A percentile compares a stretch with the other conserved stretches of the same genome.
These are phyloP conservation scores for Macropodus opercularis DNA, from an alignment of 2,797 vertebrate genomes.

Conservation along the genomic window DNA sequence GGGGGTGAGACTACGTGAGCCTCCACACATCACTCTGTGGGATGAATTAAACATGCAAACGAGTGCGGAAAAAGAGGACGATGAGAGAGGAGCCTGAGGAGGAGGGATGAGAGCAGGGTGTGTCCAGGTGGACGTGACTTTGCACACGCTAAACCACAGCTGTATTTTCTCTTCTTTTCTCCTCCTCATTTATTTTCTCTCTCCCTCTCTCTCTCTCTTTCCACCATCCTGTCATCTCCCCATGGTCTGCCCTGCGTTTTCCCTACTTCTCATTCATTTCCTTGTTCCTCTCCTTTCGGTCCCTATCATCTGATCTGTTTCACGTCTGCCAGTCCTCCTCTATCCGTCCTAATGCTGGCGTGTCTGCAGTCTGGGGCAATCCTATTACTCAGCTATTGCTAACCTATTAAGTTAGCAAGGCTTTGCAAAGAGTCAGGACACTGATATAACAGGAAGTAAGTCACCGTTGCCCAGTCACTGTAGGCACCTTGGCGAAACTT, in stretches of 20 bases:
- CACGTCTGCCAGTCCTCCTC: not conserved
- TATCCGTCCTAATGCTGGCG: constrained; percentile 18
- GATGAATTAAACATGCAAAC: constrained; percentile 16
- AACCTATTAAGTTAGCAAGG: constrained; percentile 45
- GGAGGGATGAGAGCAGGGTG: not conserved
- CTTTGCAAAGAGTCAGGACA: constrained; percentile 42
- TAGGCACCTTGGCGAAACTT: constrained; percentile 10
- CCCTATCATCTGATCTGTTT: not conserved
- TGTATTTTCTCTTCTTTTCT: not conserved
- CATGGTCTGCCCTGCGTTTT: not conserved
- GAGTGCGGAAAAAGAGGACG: not conserved
- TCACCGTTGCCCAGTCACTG: constrained; percentile 20
- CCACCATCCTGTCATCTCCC: not conserved
- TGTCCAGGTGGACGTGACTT: constrained; percentile 55
- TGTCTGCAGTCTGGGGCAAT: constrained; percentile 22
- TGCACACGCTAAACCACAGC: not conserved
- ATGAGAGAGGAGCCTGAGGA: not conserved
- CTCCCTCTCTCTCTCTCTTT: too few relatives aligned
- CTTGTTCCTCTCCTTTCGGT: not conserved
- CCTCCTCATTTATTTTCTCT: not conserved
- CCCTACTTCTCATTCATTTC: not conserved
- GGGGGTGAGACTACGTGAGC: constrained; percentile 53
- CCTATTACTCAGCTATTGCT: constrained; percentile 47
- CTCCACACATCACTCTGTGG: constrained; percentile 43
- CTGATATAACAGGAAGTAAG: constrained; percentile 51